Conservation (phyloP, 2,113 vertebrate genomes). For the Onychostoma macrolepis region DNA sequence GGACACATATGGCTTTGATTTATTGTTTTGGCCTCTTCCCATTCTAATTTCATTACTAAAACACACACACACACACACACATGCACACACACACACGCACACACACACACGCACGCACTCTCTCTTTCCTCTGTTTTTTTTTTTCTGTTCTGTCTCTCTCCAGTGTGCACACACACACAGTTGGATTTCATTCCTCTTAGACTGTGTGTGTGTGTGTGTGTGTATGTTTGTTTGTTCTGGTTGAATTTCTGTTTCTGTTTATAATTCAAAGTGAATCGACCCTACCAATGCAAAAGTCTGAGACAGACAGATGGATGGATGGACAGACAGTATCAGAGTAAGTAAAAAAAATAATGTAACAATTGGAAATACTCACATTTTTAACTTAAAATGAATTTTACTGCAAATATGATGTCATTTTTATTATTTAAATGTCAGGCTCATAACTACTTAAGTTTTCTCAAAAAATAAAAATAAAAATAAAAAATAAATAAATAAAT, state of each 20-base stretch:
- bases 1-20: conserved; percentile 92
- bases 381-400: too few relatives aligned
- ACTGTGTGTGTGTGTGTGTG: not conserved
- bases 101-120: conserved; percentile 11
- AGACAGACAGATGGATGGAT: not conserved
- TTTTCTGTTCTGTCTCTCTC: not conserved
- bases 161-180: conserved; percentile 50
- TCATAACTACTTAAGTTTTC: too few relatives aligned
- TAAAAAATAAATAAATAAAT: too few relatives aligned
- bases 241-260: not conserved
- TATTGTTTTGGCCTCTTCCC: conserved; percentile 87
- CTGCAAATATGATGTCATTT: not conserved
- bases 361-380: too few relatives aligned
- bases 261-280: not conserved
- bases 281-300: not conserved
- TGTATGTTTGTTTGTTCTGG: not conserved
- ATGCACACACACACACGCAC: conserved; percentile 28
- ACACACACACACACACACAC: conserved; percentile 32
- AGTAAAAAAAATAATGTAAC: too few relatives aligned
- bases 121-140: not conserved
- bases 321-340: too few relatives aligned
- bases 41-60: conserved; percentile 86
- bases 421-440: not conserved
- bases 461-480: too few relatives aligned
- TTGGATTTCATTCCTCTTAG: not conserved